Evolutionary conservation across 2,113 vertebrate species (phyloP).

Genomic region (Tursiops truncatus): DNA sequence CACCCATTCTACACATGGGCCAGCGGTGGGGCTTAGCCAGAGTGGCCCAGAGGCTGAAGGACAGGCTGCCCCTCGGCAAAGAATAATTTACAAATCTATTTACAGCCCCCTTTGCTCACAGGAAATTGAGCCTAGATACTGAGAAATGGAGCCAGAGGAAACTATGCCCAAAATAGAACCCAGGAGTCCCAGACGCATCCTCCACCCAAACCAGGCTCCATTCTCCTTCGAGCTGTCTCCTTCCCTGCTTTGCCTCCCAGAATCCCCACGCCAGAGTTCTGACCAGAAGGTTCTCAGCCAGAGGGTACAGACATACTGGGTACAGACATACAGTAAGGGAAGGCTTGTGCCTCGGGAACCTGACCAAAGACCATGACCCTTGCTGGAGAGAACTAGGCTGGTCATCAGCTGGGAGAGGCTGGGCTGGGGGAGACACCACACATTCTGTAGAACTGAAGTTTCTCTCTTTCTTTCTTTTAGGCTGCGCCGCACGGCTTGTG

Average conservation of each 20-base stretch:
- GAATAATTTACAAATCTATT: background rate
- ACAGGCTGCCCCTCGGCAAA: background rate
- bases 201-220: background rate
- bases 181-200: background rate
- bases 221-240: background rate
- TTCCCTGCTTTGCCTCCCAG: background rate
- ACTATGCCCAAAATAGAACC: background rate
- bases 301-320: background rate
- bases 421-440: background rate
- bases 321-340: background rate
- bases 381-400: background rate
- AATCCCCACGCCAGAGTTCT: background rate
- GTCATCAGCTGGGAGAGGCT: background rate
- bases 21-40: background rate
- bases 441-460: background rate
- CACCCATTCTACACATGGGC: background rate
- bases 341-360: background rate
- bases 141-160: background rate
- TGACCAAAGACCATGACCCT: background rate
- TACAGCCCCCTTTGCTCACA: background rate
- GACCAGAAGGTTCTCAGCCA: background rate
- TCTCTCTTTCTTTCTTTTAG: too few relatives aligned
- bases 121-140: background rate
- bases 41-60: background rate
- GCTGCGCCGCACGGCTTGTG: too few relatives aligned